Percentiles rank a stretch among this genome's conserved stretches.
phyloP scores from a whole-genome alignment of 2,888 invertebrate genomes.

The Leptinotarsa tumamoca region DNA sequence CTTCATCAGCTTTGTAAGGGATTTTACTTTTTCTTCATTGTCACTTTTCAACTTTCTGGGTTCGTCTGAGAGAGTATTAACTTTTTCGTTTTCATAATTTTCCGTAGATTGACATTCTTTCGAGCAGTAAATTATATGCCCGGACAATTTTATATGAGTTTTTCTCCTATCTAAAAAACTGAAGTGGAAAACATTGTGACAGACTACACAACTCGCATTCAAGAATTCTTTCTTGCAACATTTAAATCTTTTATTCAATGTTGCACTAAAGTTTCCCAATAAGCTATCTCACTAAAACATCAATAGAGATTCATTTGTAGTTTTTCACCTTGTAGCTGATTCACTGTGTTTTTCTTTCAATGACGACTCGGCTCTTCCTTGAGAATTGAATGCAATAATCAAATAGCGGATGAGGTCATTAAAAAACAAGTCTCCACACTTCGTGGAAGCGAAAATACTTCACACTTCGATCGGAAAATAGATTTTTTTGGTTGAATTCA shows the following conservation, averaged over 20 bases:
- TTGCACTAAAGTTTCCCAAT: background rate
- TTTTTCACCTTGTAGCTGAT: background rate
- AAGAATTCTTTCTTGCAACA: background rate
- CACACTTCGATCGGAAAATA: background rate
- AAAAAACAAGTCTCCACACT: background rate
- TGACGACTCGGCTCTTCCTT: background rate
- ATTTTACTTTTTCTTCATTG: conserved; percentile 1
- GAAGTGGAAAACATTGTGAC: background rate
- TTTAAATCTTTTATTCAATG: background rate
- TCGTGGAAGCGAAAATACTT: background rate
- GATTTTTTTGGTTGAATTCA: background rate
- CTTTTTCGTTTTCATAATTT: background rate
- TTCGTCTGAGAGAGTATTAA: background rate
- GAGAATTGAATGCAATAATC: background rate
- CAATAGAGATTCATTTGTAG: background rate
- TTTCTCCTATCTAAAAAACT: background rate
- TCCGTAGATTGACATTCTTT: background rate
- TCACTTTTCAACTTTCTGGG: background rate
- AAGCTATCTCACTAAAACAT: background rate
- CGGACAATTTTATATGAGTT: background rate
- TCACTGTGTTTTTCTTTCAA: background rate
- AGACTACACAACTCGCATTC: background rate
- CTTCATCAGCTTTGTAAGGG: background rate
- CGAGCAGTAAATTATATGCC: background rate
- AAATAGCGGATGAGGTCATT: background rate